Conservation (phyloP, 2,113 vertebrate genomes). For the Serinus canaria region DNA sequence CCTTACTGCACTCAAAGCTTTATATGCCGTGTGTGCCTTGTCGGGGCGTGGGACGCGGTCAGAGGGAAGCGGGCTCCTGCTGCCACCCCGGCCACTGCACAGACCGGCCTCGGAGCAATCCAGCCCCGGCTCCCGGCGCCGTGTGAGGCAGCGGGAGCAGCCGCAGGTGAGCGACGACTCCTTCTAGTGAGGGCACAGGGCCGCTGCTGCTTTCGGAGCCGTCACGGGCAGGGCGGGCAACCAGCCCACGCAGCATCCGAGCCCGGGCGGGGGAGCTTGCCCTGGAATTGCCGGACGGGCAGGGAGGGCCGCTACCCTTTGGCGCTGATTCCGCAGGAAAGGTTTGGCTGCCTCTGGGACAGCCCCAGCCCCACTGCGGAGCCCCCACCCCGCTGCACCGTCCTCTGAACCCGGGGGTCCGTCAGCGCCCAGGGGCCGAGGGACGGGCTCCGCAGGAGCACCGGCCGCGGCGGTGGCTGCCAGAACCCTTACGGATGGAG, state of each 20-base stretch:
- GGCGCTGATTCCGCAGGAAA: no score
- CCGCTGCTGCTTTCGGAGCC: not conserved
- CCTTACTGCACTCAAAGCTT: not conserved
- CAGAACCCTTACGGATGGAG: not conserved
- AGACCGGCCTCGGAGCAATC: not conserved
- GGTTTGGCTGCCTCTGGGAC: not conserved
- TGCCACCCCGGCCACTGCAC: not conserved
- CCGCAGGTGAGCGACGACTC: not conserved
- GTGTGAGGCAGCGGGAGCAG: not conserved
- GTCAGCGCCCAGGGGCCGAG: not conserved
- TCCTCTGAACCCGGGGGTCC: not conserved
- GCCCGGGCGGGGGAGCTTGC: accelerated
- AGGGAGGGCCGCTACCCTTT: accelerated
- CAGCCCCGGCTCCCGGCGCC: not conserved
- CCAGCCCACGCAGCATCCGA: not conserved
- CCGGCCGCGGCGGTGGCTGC: not conserved
- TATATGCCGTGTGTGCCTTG: accelerated
- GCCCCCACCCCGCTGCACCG: not conserved
- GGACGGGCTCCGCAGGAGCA: not conserved
- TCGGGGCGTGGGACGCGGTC: accelerated
- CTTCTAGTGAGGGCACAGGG: accelerated
- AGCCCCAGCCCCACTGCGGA: not conserved
- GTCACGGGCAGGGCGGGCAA: no score
- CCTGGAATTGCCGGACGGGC: accelerated
- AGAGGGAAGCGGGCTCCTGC: not conserved